These are phyloP conservation scores for Clistopyga incitator DNA, from an alignment of 2,888 invertebrate genomes.

Conservation along the genomic window DNA sequence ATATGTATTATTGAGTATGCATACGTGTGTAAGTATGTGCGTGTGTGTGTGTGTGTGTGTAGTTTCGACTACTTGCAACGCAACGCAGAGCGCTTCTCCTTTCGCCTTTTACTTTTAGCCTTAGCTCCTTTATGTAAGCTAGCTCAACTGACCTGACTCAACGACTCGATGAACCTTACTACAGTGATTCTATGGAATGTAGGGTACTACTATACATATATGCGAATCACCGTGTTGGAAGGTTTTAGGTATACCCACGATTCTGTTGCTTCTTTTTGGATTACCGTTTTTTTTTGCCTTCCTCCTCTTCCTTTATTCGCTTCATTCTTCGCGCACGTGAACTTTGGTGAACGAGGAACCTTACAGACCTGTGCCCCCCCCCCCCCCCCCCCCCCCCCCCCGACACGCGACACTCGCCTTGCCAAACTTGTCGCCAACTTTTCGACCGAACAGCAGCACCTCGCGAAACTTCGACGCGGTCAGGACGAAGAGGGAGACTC, in stretches of 20 bases:
- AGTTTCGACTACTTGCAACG: background rate
- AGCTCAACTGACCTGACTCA: constrained; percentile 54
- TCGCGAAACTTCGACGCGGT: constrained; percentile 48
- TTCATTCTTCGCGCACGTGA: constrained; percentile 5
- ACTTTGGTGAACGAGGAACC: background rate
- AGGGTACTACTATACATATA: background rate
- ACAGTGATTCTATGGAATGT: constrained; percentile 6
- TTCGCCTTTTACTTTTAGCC: constrained; percentile 39
- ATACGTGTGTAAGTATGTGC: background rate
- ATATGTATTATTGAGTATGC: background rate
- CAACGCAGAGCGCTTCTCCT: constrained; percentile 18
- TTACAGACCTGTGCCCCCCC: background rate
- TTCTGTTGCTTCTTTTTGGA: background rate
- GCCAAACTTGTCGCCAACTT: constrained; percentile 57
- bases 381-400: no score
- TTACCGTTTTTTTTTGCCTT: background rate
- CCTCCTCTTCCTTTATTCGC: background rate
- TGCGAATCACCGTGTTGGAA: background rate
- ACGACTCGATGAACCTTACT: constrained; percentile 22
- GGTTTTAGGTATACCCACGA: background rate
- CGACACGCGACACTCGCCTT: constrained; percentile 36
- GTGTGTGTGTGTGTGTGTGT: constrained; percentile 2
- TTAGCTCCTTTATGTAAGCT: constrained; percentile 12
- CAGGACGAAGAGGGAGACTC: constrained; percentile 26
- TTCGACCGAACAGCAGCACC: constrained; percentile 45